These are phyloP conservation scores for Falco rusticolus DNA, from an alignment of 2,797 vertebrate genomes.

Conservation along the genomic window DNA sequence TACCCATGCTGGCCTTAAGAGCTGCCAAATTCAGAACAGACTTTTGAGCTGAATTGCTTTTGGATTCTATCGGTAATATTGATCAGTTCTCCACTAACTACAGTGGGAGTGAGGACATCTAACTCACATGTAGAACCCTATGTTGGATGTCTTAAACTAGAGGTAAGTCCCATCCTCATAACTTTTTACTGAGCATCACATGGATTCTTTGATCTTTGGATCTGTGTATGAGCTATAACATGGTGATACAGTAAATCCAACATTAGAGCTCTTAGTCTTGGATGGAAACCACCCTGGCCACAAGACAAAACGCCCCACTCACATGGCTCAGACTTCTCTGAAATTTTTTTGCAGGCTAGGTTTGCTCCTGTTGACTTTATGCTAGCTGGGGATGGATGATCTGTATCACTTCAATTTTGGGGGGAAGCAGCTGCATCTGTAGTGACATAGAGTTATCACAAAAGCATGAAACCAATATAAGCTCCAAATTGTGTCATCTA, in stretches of 20 bases:
- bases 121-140: neutral
- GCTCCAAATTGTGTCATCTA: neutral
- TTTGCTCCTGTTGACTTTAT: neutral
- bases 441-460: neutral
- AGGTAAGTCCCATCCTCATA: neutral
- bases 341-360: neutral
- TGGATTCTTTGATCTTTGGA: neutral
- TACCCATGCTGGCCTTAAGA: neutral
- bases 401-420: neutral
- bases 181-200: neutral
- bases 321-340: neutral
- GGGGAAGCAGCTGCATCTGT: neutral
- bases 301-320: neutral
- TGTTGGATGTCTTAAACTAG: neutral
- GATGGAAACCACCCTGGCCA: neutral
- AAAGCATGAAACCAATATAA: neutral
- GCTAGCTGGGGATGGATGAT: neutral
- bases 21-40: neutral
- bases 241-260: neutral
- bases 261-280: neutral
- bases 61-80: neutral
- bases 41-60: neutral
- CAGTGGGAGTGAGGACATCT: neutral
- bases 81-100: neutral
- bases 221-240: neutral